Base-by-base conservation (phyloP, 2,888 invertebrate species). In the Drosophila macrothrix region DNA sequence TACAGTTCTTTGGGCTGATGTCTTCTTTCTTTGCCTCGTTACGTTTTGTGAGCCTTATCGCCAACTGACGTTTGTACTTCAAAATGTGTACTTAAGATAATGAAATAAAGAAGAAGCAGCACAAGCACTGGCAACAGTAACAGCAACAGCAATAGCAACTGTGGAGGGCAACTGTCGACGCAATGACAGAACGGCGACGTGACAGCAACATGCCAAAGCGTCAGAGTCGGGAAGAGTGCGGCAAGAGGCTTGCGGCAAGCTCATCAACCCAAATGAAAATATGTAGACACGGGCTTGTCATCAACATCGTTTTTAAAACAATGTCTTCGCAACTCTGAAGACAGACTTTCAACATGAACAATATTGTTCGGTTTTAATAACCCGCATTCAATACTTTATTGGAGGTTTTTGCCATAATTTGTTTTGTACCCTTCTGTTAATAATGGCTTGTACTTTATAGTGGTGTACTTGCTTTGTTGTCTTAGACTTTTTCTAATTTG, bases 71-170 rank as follows among this genome's bases (percentile, higher is more conserved):
- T 90, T 88, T 88, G 88, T 88, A 88, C 89, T 84, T 88, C 90
- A 83, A 90, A 90, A 75, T 90, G 88, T 88, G 88, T 88, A 90
- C 90, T 90, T 90, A 88, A 90, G 88, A 88, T 88, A 88, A 88
- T 82, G 83, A 82, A 88, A 78, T 54, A 52, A 54, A 67, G 65
- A 66, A 68, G 68, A 65, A 70, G 81, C 39, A 61, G 58, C 25
- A 31, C 41, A 63, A 64, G 73, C 37, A 41, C 54, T 28, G 37
- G 28, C 56, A 46, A 46, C 43, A 43, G 14, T 22, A 43, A 49
- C 46, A 52, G 19, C 6, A 29, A 49, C 46, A 56, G 74, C 19
- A 46, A 28, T 9, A 58, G 67, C 19, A 46, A 35, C 52, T 14
- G 46, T 46, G 66, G 58, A 41, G 37, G 63, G 29, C 60, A 49